These are phyloP conservation scores for Drosophila multiciliata DNA, from an alignment of 2,888 invertebrate species.

Conservation along the genomic window DNA sequence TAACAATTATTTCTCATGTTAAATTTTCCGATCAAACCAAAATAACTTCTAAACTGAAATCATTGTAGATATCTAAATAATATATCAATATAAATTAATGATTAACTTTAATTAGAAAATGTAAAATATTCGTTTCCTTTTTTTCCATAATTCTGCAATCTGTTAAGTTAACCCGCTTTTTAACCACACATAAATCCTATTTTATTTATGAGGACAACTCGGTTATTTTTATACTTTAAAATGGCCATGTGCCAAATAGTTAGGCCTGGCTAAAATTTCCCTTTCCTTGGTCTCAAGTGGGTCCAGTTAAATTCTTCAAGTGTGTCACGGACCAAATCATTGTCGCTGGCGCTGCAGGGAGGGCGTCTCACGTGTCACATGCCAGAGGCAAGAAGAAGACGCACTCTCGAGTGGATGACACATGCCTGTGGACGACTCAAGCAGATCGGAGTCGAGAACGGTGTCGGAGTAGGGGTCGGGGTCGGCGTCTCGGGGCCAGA, in stretches of 20 bases:
- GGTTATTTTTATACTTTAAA: constrained; percentile 9
- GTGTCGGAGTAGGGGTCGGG: constrained; percentile 8
- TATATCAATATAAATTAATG: too few relatives aligned
- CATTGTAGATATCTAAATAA: too few relatives aligned
- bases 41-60: neutral
- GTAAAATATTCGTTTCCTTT: too few relatives aligned
- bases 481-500: constrained; percentile 40
- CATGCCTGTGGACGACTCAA: constrained; percentile 60
- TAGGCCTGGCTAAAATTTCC: constrained; percentile 27
- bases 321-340: constrained; percentile 65
- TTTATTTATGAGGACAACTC: constrained; percentile 23
- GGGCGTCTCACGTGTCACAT: constrained; percentile 70
- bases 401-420: constrained; percentile 68
- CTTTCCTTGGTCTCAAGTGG: constrained; percentile 54
- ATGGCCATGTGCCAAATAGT: constrained; percentile 51
- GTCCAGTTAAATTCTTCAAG: constrained; percentile 43
- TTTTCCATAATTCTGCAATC: neutral
- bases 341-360: constrained; percentile 20
- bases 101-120: too few relatives aligned
- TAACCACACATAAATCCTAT: neutral
- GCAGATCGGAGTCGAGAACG: constrained; percentile 15
- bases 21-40: neutral
- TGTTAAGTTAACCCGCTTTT: neutral
- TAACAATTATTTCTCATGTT: neutral
- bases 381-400: constrained; percentile 33